Conservation (phyloP, 2,113 vertebrate species). For the Pipa parva region DNA sequence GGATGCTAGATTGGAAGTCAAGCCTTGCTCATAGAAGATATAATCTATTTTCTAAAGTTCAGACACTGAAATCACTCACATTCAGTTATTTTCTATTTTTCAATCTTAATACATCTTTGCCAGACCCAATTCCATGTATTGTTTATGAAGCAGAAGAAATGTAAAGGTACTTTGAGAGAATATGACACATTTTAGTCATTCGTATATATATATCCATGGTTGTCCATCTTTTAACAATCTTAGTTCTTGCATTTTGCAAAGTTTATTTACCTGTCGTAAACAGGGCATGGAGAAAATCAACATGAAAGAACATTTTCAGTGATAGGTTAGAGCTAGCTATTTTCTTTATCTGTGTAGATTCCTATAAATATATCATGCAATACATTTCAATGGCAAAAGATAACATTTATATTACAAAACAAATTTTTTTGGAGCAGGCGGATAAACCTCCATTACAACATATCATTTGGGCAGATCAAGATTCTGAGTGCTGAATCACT, state of each 20-base stretch:
- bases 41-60: conserved; percentile 47
- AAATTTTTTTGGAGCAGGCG: conserved; percentile 7
- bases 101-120: conserved; percentile 51
- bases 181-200: conserved; percentile 41
- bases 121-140: conserved; percentile 54
- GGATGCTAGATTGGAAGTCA: conserved; percentile 25
- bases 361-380: conserved; percentile 41
- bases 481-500: conserved; percentile 35
- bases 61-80: conserved; percentile 50
- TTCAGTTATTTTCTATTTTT: conserved; percentile 51
- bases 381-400: conserved; percentile 38
- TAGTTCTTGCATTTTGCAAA: conserved; percentile 29
- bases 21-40: conserved; percentile 42
- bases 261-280: conserved; percentile 42
- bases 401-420: too few relatives aligned
- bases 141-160: conserved; percentile 44
- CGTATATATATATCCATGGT: conserved; percentile 17
- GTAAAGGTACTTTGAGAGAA: conserved; percentile 42
- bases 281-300: conserved; percentile 38
- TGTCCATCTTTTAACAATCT: conserved; percentile 44
- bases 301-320: conserved; percentile 28
- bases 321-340: conserved; percentile 34
- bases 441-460: conserved; percentile 36
- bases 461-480: conserved; percentile 30
- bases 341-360: conserved; percentile 26